phyloP scores from a whole-genome alignment of 2,888 invertebrate genomes.

The Drosophila greeni region DNA sequence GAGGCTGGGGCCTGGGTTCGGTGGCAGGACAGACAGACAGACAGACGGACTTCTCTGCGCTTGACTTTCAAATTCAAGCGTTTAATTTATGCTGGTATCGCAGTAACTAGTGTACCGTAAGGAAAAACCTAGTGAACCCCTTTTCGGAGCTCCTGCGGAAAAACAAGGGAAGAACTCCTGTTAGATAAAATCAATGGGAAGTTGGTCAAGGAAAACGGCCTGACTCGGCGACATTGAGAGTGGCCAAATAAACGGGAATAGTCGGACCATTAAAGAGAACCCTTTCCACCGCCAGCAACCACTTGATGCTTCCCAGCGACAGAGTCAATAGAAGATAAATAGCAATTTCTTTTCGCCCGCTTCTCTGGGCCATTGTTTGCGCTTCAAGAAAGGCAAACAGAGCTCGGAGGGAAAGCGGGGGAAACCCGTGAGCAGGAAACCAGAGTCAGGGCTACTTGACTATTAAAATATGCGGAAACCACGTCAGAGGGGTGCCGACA shows the following conservation, averaged over 20 bases:
- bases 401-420: slow-evolving; percentile 1
- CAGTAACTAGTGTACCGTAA: slow-evolving; percentile 34
- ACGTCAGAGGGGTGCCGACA: slow-evolving; percentile 7
- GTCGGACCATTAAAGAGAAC: slow-evolving; percentile 20
- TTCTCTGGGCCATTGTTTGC: slow-evolving; percentile 61
- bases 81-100: slow-evolving; percentile 64
- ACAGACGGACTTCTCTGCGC: slow-evolving; percentile 31
- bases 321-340: slow-evolving; percentile 71
- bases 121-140: slow-evolving; percentile 21
- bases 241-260: slow-evolving; percentile 30
- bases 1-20: slow-evolving; percentile 29
- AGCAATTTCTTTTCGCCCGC: slow-evolving; percentile 65
- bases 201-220: slow-evolving; percentile 12
- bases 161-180: slow-evolving; percentile 8
- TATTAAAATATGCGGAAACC: slow-evolving; percentile 70
- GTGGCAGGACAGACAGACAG: slow-evolving; percentile 10
- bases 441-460: slow-evolving; percentile 54
- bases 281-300: slow-evolving; percentile 44
- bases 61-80: slow-evolving; percentile 57
- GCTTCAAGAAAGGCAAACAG: slow-evolving; percentile 60
- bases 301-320: slow-evolving; percentile 63
- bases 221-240: slow-evolving; percentile 26
- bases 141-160: neutral
- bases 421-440: slow-evolving; percentile 12
- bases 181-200: slow-evolving; percentile 24